phyloP scores from a whole-genome alignment of 2,888 invertebrate species.

The Orthosia gothica region DNA sequence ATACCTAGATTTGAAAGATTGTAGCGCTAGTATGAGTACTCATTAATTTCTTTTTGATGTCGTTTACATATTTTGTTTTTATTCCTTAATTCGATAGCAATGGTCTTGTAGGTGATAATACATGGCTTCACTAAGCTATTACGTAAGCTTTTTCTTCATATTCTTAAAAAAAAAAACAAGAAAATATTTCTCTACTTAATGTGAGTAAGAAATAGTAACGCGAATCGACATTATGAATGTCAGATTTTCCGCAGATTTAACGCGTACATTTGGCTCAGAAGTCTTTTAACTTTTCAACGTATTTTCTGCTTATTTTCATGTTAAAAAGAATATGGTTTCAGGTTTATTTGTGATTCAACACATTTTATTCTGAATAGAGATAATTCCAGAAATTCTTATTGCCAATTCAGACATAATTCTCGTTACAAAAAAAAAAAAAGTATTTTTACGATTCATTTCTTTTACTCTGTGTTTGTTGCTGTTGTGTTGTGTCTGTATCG shows the following conservation, averaged over 20 bases:
- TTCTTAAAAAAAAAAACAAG: not conserved
- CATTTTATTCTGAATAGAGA: constrained; percentile 6
- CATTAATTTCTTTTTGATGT: too few relatives aligned
- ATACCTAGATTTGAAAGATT: too few relatives aligned
- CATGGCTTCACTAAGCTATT: not conserved
- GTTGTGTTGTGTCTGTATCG: too few relatives aligned
- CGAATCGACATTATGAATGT: constrained; percentile 21
- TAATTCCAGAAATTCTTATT: not conserved
- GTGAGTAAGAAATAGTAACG: constrained; percentile 1
- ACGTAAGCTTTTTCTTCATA: not conserved
- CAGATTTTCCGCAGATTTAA: constrained; percentile 30
- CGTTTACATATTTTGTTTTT: not conserved
- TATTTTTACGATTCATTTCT: too few relatives aligned
- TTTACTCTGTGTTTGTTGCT: too few relatives aligned
- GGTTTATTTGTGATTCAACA: not conserved
- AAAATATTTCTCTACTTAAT: not conserved
- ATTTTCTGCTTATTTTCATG: constrained; percentile 27
- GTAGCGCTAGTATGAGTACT: too few relatives aligned
- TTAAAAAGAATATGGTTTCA: not conserved
- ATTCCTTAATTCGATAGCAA: too few relatives aligned
- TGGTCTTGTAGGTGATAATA: too few relatives aligned
- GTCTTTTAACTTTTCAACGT: constrained; percentile 17
- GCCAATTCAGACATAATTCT: too few relatives aligned
- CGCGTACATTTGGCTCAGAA: constrained; percentile 34
- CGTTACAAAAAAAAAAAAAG: too few relatives aligned